Evolutionary conservation across 2,888 invertebrate species (phyloP), one percentile per base, ranked within the genome.

Genomic region (Drosophila helvetica): DNA sequence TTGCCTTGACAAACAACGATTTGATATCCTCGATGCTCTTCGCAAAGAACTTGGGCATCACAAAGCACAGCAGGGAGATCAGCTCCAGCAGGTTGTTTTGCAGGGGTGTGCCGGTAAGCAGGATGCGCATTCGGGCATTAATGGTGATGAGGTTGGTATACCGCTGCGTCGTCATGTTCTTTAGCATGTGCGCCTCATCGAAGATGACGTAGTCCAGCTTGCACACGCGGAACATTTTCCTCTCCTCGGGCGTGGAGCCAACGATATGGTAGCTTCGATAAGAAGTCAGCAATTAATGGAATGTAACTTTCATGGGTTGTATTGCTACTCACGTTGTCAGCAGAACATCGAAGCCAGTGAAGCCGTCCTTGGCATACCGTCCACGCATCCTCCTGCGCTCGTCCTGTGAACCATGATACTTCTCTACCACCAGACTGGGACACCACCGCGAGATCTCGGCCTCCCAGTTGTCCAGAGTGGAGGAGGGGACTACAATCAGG

Each of bases 101-200:
- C 4, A 99, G 93, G 0, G 99, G 99, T 0, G 99, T 99, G 3
- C 99, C 99, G 0, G 99, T 99, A 22, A 99, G 92, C 12, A 99
- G 93, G 42, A 99, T 94, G 38, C 98, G 94, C 91, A 96, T 95
- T 85, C 95, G 94, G 0, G 98, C 97, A 95, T 95, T 96, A 59
- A 98, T 96, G 86, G 96, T 95, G 87, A 98, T 96, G 60, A 99
- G 93, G 91, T 97, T 96, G 84, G 97, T 95, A 89, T 97, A 99
- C 80, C 99, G 93, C 86, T 96, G 95, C 0, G 98, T 98, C 60
- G 96, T 95, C 98, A 99, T 99, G 90, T 99, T 99, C 92, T 99
- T 99, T 42, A 99, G 93, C 98, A 99, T 98, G 90, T 99, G 99
- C 1, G 98, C 98, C 90, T 99, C 99, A 91, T 99, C 99, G 90